Percentiles rank a stretch among this genome's conserved stretches.
These are phyloP conservation scores for Drosophila peninsularis DNA, from an alignment of 2,888 invertebrate species.

Conservation along the genomic window DNA sequence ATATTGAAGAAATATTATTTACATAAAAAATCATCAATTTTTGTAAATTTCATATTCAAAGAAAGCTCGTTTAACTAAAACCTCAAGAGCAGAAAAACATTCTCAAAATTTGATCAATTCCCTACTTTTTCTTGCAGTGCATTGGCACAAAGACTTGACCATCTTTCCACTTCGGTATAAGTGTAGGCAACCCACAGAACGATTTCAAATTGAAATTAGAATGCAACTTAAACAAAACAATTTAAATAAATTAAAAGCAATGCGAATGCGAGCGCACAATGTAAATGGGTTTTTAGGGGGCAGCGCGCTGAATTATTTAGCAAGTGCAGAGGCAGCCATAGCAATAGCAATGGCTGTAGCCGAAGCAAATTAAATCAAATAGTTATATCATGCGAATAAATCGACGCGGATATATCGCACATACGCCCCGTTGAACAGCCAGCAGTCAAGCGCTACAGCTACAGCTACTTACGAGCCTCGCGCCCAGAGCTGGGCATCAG, in stretches of 20 bases:
- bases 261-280: slow-evolving; percentile 33
- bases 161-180: background rate
- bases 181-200: slow-evolving; percentile 15
- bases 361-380: slow-evolving; percentile 75
- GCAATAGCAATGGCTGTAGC: slow-evolving; percentile 7
- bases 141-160: slow-evolving; percentile 35
- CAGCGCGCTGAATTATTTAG: slow-evolving; percentile 65
- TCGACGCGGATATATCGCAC: slow-evolving; percentile 76
- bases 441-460: slow-evolving; percentile 12
- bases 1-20: too few species aligned
- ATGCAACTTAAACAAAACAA: slow-evolving; percentile 66
- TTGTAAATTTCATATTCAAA: too few species aligned
- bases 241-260: slow-evolving; percentile 63
- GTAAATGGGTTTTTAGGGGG: slow-evolving; percentile 10
- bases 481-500: slow-evolving; percentile 63
- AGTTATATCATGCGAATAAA: slow-evolving; percentile 78
- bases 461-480: slow-evolving; percentile 68
- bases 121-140: background rate
- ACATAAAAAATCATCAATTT: too few species aligned
- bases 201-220: slow-evolving; percentile 73
- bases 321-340: slow-evolving; percentile 22
- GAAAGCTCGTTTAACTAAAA: background rate
- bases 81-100: background rate
- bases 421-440: slow-evolving; percentile 76
- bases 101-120: background rate